Percentiles rank a stretch among this genome's conserved stretches.
Conservation (phyloP, 1,140 invertebrate species). For the Conus ventricosus region DNA sequence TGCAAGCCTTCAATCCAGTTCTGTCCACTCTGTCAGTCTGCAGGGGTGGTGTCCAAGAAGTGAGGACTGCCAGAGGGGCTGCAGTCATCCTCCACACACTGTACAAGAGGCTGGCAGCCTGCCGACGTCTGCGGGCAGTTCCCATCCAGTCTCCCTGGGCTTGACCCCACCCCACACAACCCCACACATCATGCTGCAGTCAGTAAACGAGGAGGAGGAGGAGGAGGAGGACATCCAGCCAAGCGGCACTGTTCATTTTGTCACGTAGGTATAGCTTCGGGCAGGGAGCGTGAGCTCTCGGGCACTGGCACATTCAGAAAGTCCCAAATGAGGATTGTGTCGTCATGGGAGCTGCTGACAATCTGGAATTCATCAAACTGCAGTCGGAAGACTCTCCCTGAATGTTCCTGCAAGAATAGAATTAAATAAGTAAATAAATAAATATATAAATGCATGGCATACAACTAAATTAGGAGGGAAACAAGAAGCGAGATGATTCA, state of each 20-base stretch:
- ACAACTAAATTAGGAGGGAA: too few species aligned
- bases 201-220: background rate
- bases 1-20: too few species aligned
- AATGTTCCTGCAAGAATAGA: conserved; percentile 90
- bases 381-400: conserved; percentile 97
- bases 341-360: conserved; percentile 99
- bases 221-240: background rate
- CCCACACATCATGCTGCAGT: background rate
- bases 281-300: conserved; percentile 64
- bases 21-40: background rate
- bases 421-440: too few species aligned
- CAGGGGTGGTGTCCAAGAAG: background rate
- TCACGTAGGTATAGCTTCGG: conserved; percentile 53
- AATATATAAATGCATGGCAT: too few species aligned
- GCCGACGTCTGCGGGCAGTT: background rate
- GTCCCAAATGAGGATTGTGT: conserved; percentile 99
- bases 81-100: background rate
- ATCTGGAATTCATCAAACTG: conserved; percentile 99
- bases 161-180: background rate
- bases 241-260: conserved; percentile 39
- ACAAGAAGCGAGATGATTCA: too few species aligned
- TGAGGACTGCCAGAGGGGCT: background rate
- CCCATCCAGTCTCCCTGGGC: background rate
- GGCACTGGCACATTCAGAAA: conserved; percentile 82
- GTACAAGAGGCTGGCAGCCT: background rate